Conservation (phyloP, 2,888 invertebrate genomes). For the Spodoptera picta region DNA sequence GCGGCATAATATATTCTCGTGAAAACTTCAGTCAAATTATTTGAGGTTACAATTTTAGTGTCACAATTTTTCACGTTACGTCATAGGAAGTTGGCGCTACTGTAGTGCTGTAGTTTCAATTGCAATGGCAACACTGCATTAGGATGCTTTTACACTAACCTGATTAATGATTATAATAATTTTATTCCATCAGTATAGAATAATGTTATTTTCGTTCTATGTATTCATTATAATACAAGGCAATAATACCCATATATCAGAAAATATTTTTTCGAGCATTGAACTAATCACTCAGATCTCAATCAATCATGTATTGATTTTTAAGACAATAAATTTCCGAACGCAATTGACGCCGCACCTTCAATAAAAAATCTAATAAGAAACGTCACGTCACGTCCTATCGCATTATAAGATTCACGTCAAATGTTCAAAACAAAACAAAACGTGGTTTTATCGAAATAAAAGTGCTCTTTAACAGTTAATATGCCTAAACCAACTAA, state of each 20-base stretch:
- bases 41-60: conserved; percentile 73
- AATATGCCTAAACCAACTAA: conserved; percentile 82
- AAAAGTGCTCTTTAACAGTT: conserved; percentile 13
- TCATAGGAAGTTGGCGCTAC: conserved; percentile 60
- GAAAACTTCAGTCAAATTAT: conserved; percentile 58
- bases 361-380: conserved; percentile 14
- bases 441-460: conserved; percentile 61
- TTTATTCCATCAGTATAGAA: too few species aligned
- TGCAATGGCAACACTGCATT: conserved; percentile 21
- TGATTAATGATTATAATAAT: not conserved
- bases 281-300: too few species aligned
- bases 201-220: too few species aligned
- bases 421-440: conserved; percentile 63
- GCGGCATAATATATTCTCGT: conserved; percentile 84
- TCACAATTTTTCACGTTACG: conserved; percentile 62
- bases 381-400: conserved; percentile 25
- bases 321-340: conserved; percentile 14
- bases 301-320: too few species aligned
- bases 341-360: conserved; percentile 44
- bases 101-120: conserved; percentile 19
- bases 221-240: too few species aligned
- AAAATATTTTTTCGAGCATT: too few species aligned
- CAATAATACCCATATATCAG: too few species aligned
- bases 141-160: not conserved
- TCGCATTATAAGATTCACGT: conserved; percentile 27